Evolutionary conservation across 2,797 vertebrate genomes (phyloP).

Genomic region (Euthynnus affinis): DNA sequence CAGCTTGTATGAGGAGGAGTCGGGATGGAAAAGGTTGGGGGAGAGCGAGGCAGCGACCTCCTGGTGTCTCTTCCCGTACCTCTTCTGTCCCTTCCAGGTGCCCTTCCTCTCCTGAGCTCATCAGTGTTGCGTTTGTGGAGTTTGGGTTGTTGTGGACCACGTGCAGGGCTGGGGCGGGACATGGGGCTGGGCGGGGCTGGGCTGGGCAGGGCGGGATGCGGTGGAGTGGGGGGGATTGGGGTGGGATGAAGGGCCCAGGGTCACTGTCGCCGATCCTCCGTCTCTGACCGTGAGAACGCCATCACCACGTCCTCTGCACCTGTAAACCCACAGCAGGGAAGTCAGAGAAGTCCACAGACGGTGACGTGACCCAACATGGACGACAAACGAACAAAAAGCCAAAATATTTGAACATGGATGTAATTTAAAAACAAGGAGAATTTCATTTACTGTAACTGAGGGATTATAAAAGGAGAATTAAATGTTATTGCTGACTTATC

Average conservation of each 20-base stretch:
- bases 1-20: slow-evolving; percentile 72
- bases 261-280: slow-evolving; percentile 98
- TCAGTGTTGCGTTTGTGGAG: slow-evolving; percentile 76
- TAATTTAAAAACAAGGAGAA: too few species aligned
- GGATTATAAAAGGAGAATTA: background rate
- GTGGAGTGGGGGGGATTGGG: background rate
- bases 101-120: slow-evolving; percentile 77
- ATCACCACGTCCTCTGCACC: slow-evolving; percentile 99
- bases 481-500: background rate
- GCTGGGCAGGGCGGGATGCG: slow-evolving; percentile 19
- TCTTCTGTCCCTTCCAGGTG: slow-evolving; percentile 47
- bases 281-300: slow-evolving; percentile 98
- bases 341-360: background rate
- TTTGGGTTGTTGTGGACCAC: slow-evolving; percentile 58
- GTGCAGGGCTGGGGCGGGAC: slow-evolving; percentile 54
- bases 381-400: too few species aligned
- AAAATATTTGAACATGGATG: too few species aligned
- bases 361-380: background rate
- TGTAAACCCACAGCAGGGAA: slow-evolving; percentile 66
- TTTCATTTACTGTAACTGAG: too few species aligned
- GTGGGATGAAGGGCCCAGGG: slow-evolving; percentile 53
- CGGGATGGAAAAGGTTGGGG: slow-evolving; percentile 48
- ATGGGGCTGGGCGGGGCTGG: slow-evolving; percentile 3
- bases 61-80: slow-evolving; percentile 56
- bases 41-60: slow-evolving; percentile 60